phyloP scores from a whole-genome alignment of 2,113 vertebrate species.

The Cranoglanis bouderius region DNA sequence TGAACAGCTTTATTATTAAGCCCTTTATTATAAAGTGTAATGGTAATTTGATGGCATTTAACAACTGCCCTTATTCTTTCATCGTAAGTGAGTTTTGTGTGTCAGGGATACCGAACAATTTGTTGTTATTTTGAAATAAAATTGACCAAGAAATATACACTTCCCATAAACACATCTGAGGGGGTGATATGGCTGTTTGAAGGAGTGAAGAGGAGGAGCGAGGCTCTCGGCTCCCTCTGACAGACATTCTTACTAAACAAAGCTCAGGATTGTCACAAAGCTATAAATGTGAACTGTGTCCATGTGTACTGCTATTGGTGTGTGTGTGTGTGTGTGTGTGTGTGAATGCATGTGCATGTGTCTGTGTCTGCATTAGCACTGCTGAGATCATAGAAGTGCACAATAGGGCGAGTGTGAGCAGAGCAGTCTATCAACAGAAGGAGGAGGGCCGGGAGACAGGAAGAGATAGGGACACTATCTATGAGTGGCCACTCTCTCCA shows the following conservation, averaged over 20 bases:
- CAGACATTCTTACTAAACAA: conserved; percentile 63
- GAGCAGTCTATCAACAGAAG: conserved; percentile 61
- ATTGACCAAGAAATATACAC: background rate
- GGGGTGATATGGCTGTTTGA: background rate
- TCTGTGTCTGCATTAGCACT: conserved; percentile 34
- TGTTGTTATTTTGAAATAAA: background rate
- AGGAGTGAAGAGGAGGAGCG: conserved; percentile 42
- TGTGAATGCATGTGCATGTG: conserved; percentile 40
- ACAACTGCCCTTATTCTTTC: background rate
- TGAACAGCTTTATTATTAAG: background rate
- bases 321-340: conserved; percentile 32
- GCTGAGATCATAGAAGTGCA: conserved; percentile 75
- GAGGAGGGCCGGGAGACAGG: conserved; percentile 64
- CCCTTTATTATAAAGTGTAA: background rate
- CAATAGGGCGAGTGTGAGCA: conserved; percentile 72
- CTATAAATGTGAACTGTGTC: conserved; percentile 67
- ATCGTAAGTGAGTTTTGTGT: background rate
- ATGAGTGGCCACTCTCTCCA: conserved; percentile 33
- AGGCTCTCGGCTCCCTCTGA: conserved; percentile 56
- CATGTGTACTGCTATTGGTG: conserved; percentile 63
- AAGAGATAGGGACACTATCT: conserved; percentile 50
- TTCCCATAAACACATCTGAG: conserved; percentile 8
- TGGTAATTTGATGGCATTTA: background rate
- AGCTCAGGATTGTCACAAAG: conserved; percentile 70
- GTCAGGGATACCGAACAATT: background rate